Evolutionary conservation across 2,797 vertebrate species (phyloP).

Genomic region (Eleutherodactylus coqui): DNA sequence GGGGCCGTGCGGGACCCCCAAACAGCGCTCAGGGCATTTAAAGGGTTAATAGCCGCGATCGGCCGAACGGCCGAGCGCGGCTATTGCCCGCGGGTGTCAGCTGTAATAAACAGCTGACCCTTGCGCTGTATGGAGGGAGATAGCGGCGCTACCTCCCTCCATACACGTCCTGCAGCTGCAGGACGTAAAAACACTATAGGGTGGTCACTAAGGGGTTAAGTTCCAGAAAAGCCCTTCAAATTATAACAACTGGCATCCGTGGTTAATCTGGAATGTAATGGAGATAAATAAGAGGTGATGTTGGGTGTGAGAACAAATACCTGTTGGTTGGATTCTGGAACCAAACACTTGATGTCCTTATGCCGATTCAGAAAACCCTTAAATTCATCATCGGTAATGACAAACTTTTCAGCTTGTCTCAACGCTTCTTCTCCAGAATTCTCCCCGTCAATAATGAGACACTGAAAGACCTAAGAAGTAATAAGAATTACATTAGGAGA

Average conservation of each 20-base stretch:
- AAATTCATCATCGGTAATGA: slow-evolving; percentile 85
- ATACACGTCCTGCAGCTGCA: too few species aligned
- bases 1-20: too few species aligned
- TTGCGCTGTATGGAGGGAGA: too few species aligned
- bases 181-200: too few species aligned
- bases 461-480: slow-evolving; percentile 88
- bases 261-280: background rate
- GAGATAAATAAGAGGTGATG: background rate
- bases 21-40: too few species aligned
- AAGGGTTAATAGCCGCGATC: too few species aligned
- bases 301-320: slow-evolving; percentile 69
- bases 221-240: background rate
- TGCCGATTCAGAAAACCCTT: slow-evolving; percentile 85
- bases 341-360: slow-evolving; percentile 81
- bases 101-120: too few species aligned
- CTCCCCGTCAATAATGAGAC: slow-evolving; percentile 91
- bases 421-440: slow-evolving; percentile 86
- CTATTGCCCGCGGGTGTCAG: too few species aligned
- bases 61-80: too few species aligned
- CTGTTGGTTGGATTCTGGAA: slow-evolving; percentile 94
- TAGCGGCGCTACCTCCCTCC: too few species aligned
- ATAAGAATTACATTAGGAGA: background rate
- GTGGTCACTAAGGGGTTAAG: too few species aligned
- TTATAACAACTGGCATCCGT: background rate
- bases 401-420: slow-evolving; percentile 86